Evolutionary conservation across 2,888 invertebrate species (phyloP), one percentile per base, ranked within the genome.

Genomic region (Globia sparganii): DNA sequence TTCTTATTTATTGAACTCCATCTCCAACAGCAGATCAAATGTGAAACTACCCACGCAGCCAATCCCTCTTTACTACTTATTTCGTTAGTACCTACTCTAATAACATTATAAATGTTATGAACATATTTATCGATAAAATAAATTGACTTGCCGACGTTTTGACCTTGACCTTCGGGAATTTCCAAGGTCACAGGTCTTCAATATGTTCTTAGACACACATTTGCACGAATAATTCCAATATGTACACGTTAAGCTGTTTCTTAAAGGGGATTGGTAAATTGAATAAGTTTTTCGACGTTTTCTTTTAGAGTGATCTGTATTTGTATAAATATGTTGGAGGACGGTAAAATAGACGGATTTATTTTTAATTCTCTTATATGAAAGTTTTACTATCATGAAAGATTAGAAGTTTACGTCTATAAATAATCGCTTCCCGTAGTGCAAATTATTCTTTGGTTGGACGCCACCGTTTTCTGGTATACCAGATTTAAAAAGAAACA

Each of bases 101-200:
- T 72, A 77, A 74, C n/a, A n/a, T n/a, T 37, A 59, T 75, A 58
- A 77, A 86, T 73, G 65, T 73, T 77, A 70, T 69, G 72, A 79
- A 84, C 69, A 80, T 71, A 78, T 79, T 86, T 81, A 72, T 61
- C 75, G 64, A 86, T 83, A 81, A 84, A 84, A 79, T 77, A 84
- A 87, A 87, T 85, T 72, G 78, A 78, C 64, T 83, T 58, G 64
- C 58, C 65, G 34, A 68, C 37, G 69, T 75, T 59, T 28, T 58
- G 34, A 64, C 56, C 71, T 77, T 77, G 68, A 71, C 68, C 53
- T 67, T 72, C n/a, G 25, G 46, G n/a, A 15, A 46, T 31, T 5
- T 9, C 37, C 58, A 80, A 80, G 84, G 75, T 69, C 81, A 25
- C 67, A 72, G 53, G 13, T 61, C 58, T 74, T 75, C 75, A 82